Conservation (phyloP, 2,113 vertebrate species). For the Atractosteus spatula region DNA sequence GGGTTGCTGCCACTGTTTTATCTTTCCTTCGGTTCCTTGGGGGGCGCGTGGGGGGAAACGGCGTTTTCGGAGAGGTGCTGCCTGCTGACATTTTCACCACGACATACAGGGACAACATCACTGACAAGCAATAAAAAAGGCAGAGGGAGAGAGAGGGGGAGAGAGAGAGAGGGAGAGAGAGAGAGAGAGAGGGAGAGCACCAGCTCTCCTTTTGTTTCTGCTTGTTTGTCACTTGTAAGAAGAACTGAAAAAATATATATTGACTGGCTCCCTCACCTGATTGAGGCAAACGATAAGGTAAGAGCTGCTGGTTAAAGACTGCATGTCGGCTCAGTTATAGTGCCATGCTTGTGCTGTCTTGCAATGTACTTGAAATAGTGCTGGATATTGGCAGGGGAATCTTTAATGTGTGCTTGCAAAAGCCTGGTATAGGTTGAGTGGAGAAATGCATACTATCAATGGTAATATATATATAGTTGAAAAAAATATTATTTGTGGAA, state of each 20-base stretch:
- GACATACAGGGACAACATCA: conserved; percentile 36
- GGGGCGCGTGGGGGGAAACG: conserved; percentile 25
- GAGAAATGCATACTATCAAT: background rate
- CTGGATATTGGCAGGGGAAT: no score
- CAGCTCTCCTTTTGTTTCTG: conserved; percentile 22
- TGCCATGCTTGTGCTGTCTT: background rate
- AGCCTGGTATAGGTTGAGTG: no score
- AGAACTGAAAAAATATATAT: conserved; percentile 10
- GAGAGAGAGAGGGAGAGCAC: conserved; percentile 33
- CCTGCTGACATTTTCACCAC: conserved; percentile 52
- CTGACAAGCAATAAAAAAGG: conserved; percentile 6
- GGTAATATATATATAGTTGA: background rate
- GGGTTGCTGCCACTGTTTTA: conserved; percentile 43
- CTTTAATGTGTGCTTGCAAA: no score
- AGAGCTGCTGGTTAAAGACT: conserved; percentile 37
- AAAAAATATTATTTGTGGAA: background rate
- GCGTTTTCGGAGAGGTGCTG: conserved; percentile 51
- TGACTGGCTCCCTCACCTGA: conserved; percentile 4
- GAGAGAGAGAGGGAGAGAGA: conserved; percentile 20
- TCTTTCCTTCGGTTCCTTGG: conserved; percentile 39
- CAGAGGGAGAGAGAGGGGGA: conserved; percentile 14
- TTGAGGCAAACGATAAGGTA: conserved; percentile 67
- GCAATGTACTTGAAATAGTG: background rate
- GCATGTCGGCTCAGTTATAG: background rate
- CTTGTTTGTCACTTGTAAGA: background rate